Conservation (phyloP, 37 sponge, comb jelly and placozoan genomes). For the Aphrocallistes beatrix region DNA sequence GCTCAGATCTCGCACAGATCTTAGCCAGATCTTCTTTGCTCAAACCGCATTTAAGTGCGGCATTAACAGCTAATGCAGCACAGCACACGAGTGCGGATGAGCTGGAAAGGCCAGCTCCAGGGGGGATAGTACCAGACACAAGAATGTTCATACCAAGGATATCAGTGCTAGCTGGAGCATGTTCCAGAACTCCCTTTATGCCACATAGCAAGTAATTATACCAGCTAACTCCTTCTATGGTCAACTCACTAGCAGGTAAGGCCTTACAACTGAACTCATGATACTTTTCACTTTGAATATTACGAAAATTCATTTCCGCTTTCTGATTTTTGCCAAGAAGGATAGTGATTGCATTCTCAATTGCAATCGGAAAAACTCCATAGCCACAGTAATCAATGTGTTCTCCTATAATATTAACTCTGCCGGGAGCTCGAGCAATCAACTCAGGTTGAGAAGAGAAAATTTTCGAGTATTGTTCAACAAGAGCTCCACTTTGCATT, state of each 20-base stretch:
- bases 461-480: background rate
- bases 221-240: conserved; percentile 35
- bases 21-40: conserved; percentile 55
- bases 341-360: conserved; percentile 70
- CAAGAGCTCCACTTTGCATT: background rate
- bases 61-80: conserved; percentile 55
- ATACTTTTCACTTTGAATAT: conserved; percentile 28
- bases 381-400: conserved; percentile 97
- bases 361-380: conserved; percentile 90
- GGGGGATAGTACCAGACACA: conserved; percentile 72
- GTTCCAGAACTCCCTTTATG: conserved; percentile 43
- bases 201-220: conserved; percentile 82
- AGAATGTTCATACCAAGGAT: conserved; percentile 58
- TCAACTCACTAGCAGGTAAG: background rate
- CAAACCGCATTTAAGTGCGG: conserved; percentile 23
- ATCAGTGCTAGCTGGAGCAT: background rate
- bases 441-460: conserved; percentile 32
- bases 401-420: conserved; percentile 98
- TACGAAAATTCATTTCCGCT: conserved; percentile 22
- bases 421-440: conserved; percentile 79
- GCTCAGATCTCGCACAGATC: conserved; percentile 71
- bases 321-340: conserved; percentile 26
- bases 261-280: conserved; percentile 17
- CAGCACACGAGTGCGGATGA: conserved; percentile 97
- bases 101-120: conserved; percentile 90